Percentiles rank a stretch among this genome's conserved stretches.
phyloP scores from a whole-genome alignment of 2,113 vertebrate genomes.

The Phaethon lepturus region DNA sequence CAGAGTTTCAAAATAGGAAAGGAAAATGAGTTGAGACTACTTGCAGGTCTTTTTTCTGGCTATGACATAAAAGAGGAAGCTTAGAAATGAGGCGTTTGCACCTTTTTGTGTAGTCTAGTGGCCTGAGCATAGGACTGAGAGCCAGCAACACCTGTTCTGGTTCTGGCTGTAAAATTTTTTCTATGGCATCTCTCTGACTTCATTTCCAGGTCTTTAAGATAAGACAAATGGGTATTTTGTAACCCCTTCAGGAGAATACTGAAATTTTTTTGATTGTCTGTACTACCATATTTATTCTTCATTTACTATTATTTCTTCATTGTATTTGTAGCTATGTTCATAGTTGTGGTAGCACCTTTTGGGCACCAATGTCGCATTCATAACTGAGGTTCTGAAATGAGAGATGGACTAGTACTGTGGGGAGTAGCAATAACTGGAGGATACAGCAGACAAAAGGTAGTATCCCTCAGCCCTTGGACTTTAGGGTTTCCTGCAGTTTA shows the following conservation, averaged over 20 bases:
- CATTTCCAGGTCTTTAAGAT: not conserved
- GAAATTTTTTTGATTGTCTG: not conserved
- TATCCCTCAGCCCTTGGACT: not conserved
- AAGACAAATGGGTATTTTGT: not conserved
- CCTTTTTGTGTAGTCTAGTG: conserved; percentile 1
- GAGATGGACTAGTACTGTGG: not conserved
- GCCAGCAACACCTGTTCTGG: not conserved
- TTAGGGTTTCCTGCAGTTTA: not conserved
- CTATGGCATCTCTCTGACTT: not conserved
- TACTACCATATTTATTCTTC: not conserved
- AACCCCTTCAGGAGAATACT: not conserved
- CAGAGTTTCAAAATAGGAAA: conserved; percentile 8
- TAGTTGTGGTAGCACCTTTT: not conserved
- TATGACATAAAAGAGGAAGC: not conserved
- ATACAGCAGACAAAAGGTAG: not conserved
- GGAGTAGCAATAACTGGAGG: not conserved
- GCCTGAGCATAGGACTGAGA: not conserved
- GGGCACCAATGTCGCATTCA: not conserved
- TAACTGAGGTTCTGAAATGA: not conserved
- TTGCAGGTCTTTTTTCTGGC: conserved; percentile 22
- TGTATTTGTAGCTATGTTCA: not conserved
- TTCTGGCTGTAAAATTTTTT: not conserved
- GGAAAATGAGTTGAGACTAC: not conserved
- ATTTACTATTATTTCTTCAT: not conserved
- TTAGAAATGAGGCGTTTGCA: not conserved